These are phyloP conservation scores for Temnothorax rugatulus DNA, from an alignment of 2,888 invertebrate genomes.

Conservation along the genomic window DNA sequence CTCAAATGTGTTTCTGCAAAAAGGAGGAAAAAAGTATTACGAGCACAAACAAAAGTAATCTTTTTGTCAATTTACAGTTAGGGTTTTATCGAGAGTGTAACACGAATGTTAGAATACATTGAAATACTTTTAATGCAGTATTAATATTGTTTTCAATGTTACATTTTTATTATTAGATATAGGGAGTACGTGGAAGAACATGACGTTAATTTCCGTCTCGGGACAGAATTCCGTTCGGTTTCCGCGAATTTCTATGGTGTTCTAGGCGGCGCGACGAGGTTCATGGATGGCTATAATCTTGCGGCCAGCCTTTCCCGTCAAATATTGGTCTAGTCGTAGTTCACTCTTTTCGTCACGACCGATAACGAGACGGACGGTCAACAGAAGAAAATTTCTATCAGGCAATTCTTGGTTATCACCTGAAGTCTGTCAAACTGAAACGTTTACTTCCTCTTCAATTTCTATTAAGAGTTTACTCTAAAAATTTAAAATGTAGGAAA, in stretches of 20 bases:
- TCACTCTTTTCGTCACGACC: slow-evolving; percentile 38
- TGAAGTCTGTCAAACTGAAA: not conserved
- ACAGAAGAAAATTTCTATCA: slow-evolving; percentile 51
- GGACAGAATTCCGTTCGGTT: not conserved
- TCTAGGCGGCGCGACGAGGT: not conserved
- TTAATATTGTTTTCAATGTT: not conserved
- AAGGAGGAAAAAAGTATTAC: not conserved
- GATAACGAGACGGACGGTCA: slow-evolving; percentile 58
- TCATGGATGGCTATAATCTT: slow-evolving; percentile 55
- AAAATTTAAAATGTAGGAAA: not conserved
- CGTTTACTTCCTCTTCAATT: not conserved
- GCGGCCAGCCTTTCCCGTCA: slow-evolving; percentile 55
- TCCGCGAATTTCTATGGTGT: slow-evolving; percentile 2
- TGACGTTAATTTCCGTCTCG: slow-evolving; percentile 40
- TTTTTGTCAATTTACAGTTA: not conserved
- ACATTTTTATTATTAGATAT: slow-evolving; percentile 1
- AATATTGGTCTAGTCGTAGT: slow-evolving; percentile 64
- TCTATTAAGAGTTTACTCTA: slow-evolving; percentile 1
- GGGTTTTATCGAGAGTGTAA: not conserved
- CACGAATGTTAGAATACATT: not conserved
- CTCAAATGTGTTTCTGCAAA: not conserved
- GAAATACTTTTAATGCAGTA: not conserved
- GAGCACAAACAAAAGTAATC: not conserved
- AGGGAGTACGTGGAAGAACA: not conserved
- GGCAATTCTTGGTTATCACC: slow-evolving; percentile 9